These are phyloP conservation scores for Brachylomia viminalis DNA, from an alignment of 2,888 invertebrate species.

Conservation along the genomic window DNA sequence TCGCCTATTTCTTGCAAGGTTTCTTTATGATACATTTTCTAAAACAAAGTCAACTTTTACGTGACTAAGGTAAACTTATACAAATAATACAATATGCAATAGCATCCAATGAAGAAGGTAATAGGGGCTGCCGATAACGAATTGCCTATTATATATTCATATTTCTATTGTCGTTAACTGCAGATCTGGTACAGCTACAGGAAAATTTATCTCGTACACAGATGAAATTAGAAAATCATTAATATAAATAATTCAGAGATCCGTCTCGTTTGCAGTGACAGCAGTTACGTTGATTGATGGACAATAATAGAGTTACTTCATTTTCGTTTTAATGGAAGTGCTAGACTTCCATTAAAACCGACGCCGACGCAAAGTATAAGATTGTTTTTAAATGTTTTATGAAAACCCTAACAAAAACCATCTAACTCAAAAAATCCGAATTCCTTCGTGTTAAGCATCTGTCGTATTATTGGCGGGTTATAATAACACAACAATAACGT, in stretches of 20 bases:
- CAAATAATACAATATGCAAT: constrained; percentile 18
- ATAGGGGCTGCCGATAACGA: constrained; percentile 51
- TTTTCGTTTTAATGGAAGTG: too few relatives aligned
- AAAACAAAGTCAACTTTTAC: background rate
- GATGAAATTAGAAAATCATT: constrained; percentile 14
- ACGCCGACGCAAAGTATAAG: background rate
- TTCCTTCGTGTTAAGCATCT: too few relatives aligned
- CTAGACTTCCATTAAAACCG: constrained; percentile 15
- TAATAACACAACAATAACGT: too few relatives aligned
- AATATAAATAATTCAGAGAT: constrained; percentile 13
- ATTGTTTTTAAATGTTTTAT: too few relatives aligned
- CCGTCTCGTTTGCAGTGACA: background rate
- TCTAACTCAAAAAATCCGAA: too few relatives aligned
- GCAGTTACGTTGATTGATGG: constrained; percentile 29
- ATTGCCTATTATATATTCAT: constrained; percentile 29
- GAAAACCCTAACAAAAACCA: too few relatives aligned
- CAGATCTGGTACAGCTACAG: background rate
- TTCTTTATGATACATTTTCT: background rate
- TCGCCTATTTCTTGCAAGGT: background rate
- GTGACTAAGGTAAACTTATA: constrained; percentile 28
- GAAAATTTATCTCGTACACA: constrained; percentile 30
- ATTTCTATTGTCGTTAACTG: constrained; percentile 19
- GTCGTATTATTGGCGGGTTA: too few relatives aligned
- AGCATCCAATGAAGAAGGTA: constrained; percentile 46
- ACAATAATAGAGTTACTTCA: background rate